Conservation (phyloP, 2,113 vertebrate species). For the Pangasianodon gigas region DNA sequence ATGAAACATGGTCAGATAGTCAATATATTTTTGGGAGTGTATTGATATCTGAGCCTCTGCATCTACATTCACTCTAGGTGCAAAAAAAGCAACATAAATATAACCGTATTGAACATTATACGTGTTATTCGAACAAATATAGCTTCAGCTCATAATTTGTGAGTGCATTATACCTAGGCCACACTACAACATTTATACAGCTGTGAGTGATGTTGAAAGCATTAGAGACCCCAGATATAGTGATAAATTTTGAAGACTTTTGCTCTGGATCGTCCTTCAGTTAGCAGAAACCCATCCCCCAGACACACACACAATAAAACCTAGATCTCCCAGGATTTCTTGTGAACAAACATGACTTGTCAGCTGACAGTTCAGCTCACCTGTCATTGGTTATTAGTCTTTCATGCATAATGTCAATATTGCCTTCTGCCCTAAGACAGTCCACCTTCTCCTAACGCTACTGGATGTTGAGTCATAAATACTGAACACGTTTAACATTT, state of each 20-base stretch:
- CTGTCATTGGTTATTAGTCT: neutral
- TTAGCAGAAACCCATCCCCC: no score
- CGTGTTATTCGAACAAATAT: constrained; percentile 1
- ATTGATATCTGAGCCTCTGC: constrained; percentile 48
- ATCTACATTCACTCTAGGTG: constrained; percentile 2
- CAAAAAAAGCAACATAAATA: constrained; percentile 1
- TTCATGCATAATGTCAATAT: neutral
- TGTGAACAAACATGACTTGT: neutral
- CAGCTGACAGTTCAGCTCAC: neutral
- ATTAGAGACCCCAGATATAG: neutral
- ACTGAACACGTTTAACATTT: neutral
- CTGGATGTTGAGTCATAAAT: neutral
- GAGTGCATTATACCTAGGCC: neutral
- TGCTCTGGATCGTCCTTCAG: neutral
- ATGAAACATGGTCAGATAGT: constrained; percentile 51
- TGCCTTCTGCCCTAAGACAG: neutral
- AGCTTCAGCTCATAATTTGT: neutral
- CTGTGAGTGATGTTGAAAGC: neutral
- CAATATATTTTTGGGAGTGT: constrained; percentile 48
- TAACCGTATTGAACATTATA: neutral
- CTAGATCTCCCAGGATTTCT: no score
- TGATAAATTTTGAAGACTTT: neutral
- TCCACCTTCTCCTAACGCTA: neutral
- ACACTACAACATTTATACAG: neutral
- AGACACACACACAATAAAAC: neutral